These are phyloP conservation scores for Listrodromus nycthemerus DNA, from an alignment of 2,888 invertebrate species.

Conservation along the genomic window DNA sequence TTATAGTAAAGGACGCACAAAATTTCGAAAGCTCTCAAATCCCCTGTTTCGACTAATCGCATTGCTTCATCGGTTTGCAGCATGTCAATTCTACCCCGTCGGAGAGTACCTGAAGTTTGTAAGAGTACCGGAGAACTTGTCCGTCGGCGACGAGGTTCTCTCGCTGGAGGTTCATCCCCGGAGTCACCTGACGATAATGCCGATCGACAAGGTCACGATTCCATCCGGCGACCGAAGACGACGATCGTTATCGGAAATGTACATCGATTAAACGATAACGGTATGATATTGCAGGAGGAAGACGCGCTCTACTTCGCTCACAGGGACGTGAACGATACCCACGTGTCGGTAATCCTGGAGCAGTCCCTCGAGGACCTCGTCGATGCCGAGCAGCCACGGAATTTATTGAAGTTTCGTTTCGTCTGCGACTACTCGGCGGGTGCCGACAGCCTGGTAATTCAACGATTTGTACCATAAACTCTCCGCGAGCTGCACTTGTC, in stretches of 20 bases:
- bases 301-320: constrained; percentile 91
- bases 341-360: constrained; percentile 91
- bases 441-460: constrained; percentile 87
- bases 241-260: background rate
- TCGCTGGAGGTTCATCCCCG: constrained; percentile 94
- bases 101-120: constrained; percentile 94
- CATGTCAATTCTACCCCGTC: constrained; percentile 93
- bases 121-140: constrained; percentile 92
- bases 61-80: constrained; percentile 85
- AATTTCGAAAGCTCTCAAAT: background rate
- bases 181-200: constrained; percentile 89
- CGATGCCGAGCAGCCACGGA: constrained; percentile 92
- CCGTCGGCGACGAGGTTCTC: constrained; percentile 91
- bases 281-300: constrained; percentile 86
- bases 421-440: constrained; percentile 90
- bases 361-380: constrained; percentile 92
- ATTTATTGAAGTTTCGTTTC: constrained; percentile 92
- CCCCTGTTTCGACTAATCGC: background rate
- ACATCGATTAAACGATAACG: background rate
- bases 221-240: background rate
- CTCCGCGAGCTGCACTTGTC: too few relatives aligned
- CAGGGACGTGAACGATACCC: constrained; percentile 91
- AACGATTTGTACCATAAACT: background rate
- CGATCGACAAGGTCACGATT: constrained; percentile 87
- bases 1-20: background rate